Base-by-base conservation (phyloP, 2,888 invertebrate species). In the Odontocolon sp. region DNA sequence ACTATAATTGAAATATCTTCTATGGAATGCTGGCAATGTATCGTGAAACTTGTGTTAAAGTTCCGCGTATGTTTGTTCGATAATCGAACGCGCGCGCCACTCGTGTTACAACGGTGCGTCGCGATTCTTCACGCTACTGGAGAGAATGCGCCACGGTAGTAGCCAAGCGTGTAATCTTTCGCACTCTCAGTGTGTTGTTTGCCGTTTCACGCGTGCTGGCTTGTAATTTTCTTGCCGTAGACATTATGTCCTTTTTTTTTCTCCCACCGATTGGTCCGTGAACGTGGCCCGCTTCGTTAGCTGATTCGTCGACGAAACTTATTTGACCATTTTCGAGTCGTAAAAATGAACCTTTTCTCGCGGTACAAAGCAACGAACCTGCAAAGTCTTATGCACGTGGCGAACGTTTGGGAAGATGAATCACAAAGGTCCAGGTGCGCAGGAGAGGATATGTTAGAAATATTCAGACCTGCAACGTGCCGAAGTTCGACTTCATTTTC, bases 191-290 rank as follows among this genome's bases (percentile, higher is more conserved):
- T 68, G 70, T 78, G 71, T n/a, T n/a, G n/a, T 80, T 74, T 73
- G 77, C 79, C 67, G 68, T 80, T 80, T 80, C 77, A 73, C 78
- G 57, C 72, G 63, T 77, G 72, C 70, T 67, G 68, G 42, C 80
- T 77, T 78, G 67, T 80, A 78, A 80, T 80, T 80, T 80, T 76
- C 68, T 59, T 68, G 40, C 68, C 63, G 50, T 38, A 66, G 38
- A 31, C 16, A 47, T 21, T 57, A 36, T 36, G 16, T 11, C 21
- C 64, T 18, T 76, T 36, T 42, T n/a, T 47, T 59, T 42, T 61
- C 31, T 21, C 23, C n/a, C 54, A 11, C 8, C 26, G 9, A 56
- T 52, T 3, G 11, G 18, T 36, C n/a, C n/a, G 21, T 26, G n/a
- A 16, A 33, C 40, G 33, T 33, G 11, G 26, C 9, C n/a, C 21